Base-by-base conservation (phyloP, 37 sponge, comb jelly and placozoan genomes). In the Cliona cf. orientalis region DNA sequence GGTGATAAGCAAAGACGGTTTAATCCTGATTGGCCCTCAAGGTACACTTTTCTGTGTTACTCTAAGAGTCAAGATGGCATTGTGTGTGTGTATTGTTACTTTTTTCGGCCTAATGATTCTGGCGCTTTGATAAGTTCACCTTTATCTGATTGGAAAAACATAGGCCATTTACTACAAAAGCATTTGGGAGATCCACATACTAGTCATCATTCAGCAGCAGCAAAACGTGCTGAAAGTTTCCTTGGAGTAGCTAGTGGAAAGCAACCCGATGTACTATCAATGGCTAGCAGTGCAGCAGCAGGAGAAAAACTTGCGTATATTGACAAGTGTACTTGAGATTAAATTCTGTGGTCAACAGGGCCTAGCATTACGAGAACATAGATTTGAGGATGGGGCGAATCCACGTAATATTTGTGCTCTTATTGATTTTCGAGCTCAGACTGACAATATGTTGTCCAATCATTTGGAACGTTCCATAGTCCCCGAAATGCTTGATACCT, bases 381-480 rank as follows among this genome's bases (percentile, higher is more conserved):
- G 53, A 49, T 14, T 49, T 21, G 19, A 9, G 9, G 36, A 65
- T 17, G 19, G 6, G 6, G 53, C 26, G 17, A 57, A 74, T 58
- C 58, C 58, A n/a, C 56, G 57, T 53, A 74, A 58, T 58, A 9
- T 74, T 33, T 33, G 25, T 12, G 59, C 58, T 26, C 57, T 74
- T 19, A 11, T 74, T 7, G 21, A 74, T 31, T 74, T 74, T 55
- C 57, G 75, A 17, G 37, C 35, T 29, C 40, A 74, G 12, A 17
- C 75, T 21, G 75, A 74, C 23, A 26, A 74, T 21, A 31, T 74
- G 6, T 29, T 74, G 6, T 5, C n/a, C 12, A 6, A 74, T 5
- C 75, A 74, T 32, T 58, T 74, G 14, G 17, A 58, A 12, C 25
- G n/a, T n/a, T n/a, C n/a, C n/a, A 11, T 34, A 23, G 34, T 29